Evolutionary conservation across 2,797 vertebrate genomes (phyloP), one percentile per base, ranked within the genome.

Genomic region (Sus cebifrons): DNA sequence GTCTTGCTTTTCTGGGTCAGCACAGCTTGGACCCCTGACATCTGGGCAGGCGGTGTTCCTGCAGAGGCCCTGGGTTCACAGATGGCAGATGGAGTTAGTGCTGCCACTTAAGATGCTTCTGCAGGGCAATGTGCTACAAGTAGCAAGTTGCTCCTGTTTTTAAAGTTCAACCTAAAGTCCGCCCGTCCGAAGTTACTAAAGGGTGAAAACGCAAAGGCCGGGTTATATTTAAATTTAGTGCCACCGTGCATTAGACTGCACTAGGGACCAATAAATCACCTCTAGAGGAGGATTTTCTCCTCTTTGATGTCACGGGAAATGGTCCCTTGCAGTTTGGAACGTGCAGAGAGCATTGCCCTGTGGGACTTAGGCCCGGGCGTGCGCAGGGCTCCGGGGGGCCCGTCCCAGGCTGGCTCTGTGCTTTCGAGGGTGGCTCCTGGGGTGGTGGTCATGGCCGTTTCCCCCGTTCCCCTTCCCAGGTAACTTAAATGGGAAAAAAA

Each of bases 401-500:
- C 9, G 0, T n/a, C 64, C 8, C 3, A 20, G 29, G 29, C 62
- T 60, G 25, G 58, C 14, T 75, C 60, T 77, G n/a, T 52, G 96
- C 98, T 95, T 96, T 95, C 49, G 17, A 96, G 97, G 91, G 96
- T 54, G 70, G 97, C 94, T 96, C 97, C 97, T 97, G 36, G 96
- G 97, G 96, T 95, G 96, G 97, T 98, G 98, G 98, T 98, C 98
- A 98, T 88, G 89, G 96, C 94, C 79, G 93, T 98, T 98, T 98
- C 97, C 98, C 97, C 98, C 87, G 88, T 95, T 97, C 68, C 79
- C 75, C 94, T 97, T 95, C 96, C 97, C 98, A 99, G 99, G 98
- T 98, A 98, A 98, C 96, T 90, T 98, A 95, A 98, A 97, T 97
- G 99, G 98, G 98, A 99, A 99, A 96, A 99, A 98, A 99, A 99